Percentiles rank a stretch among this genome's conserved stretches.
These are phyloP conservation scores for Grus americana DNA, from an alignment of 2,113 vertebrate genomes.

Conservation along the genomic window DNA sequence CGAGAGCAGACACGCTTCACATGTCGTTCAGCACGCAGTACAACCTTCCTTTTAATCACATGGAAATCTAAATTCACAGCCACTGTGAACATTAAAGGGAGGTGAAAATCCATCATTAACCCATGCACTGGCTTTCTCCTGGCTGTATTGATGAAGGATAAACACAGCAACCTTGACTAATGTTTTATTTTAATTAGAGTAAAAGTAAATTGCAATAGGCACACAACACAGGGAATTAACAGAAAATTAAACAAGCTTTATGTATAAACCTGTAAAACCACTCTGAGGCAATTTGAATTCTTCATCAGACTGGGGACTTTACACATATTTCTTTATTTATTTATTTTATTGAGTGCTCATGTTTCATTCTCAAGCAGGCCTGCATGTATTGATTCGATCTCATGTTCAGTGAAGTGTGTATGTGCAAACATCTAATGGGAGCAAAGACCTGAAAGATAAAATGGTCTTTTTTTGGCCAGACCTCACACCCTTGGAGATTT, in stretches of 20 bases:
- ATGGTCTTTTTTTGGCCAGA: slow-evolving; percentile 24
- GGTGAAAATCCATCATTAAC: slow-evolving; percentile 34
- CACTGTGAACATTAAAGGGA: background rate
- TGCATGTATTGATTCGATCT: slow-evolving; percentile 48
- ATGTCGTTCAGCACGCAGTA: background rate
- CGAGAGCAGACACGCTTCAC: background rate
- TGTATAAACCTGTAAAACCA: slow-evolving; percentile 8
- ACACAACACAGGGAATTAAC: slow-evolving; percentile 37
- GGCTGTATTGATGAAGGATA: background rate
- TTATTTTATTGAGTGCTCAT: slow-evolving; percentile 47
- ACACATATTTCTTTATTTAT: background rate
- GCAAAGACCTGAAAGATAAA: slow-evolving; percentile 25
- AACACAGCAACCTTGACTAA: slow-evolving; percentile 22
- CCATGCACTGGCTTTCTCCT: background rate
- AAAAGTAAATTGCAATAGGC: slow-evolving; percentile 19
- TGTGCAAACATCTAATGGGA: slow-evolving; percentile 32
- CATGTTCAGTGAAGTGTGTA: slow-evolving; percentile 38
- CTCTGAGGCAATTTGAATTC: slow-evolving; percentile 40
- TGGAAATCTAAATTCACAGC: background rate
- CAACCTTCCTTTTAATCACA: background rate
- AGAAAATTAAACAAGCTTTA: slow-evolving; percentile 30
- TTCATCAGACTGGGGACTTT: slow-evolving; percentile 34
- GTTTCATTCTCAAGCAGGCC: slow-evolving; percentile 17
- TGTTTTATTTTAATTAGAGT: slow-evolving; percentile 53
- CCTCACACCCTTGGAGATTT: slow-evolving; percentile 27